Percentiles rank a stretch among this genome's conserved stretches.
These are phyloP conservation scores for Eupsittula cactorum DNA, from an alignment of 2,113 vertebrate genomes.

Conservation along the genomic window DNA sequence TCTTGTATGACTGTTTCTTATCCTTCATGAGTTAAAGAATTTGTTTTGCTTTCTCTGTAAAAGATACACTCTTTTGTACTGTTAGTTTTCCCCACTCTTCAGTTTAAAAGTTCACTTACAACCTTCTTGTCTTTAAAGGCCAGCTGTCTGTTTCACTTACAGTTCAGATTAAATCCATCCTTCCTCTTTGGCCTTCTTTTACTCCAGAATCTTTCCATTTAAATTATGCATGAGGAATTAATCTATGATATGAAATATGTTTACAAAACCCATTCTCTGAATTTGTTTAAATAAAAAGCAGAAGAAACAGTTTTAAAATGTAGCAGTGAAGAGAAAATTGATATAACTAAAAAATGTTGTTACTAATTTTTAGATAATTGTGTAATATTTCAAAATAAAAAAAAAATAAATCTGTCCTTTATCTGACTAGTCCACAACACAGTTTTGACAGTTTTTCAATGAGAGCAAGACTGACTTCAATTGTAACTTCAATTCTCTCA, in stretches of 20 bases:
- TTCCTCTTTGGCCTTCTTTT: background rate
- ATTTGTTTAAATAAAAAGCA: background rate
- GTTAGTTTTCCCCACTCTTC: background rate
- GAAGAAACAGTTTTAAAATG: background rate
- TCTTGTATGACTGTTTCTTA: background rate
- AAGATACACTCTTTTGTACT: background rate
- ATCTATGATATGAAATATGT: background rate
- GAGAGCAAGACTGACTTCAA: background rate
- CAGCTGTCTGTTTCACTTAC: background rate
- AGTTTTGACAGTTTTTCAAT: background rate
- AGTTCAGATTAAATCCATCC: background rate
- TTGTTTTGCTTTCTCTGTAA: background rate
- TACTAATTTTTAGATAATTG: background rate
- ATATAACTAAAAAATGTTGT: background rate
- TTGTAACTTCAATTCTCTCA: too few species aligned
- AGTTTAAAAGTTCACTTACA: background rate
- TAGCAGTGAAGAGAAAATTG: background rate
- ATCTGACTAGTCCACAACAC: background rate
- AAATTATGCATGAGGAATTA: background rate
- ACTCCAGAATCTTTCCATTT: background rate
- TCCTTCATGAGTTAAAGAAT: background rate
- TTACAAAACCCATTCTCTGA: background rate
- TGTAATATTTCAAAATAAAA: background rate
- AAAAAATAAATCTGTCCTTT: background rate
- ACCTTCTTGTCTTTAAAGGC: background rate